Evolutionary conservation across 37 sponge, comb jelly and placozoan species (phyloP).

Genomic region (Trichoplax adhaerens): DNA sequence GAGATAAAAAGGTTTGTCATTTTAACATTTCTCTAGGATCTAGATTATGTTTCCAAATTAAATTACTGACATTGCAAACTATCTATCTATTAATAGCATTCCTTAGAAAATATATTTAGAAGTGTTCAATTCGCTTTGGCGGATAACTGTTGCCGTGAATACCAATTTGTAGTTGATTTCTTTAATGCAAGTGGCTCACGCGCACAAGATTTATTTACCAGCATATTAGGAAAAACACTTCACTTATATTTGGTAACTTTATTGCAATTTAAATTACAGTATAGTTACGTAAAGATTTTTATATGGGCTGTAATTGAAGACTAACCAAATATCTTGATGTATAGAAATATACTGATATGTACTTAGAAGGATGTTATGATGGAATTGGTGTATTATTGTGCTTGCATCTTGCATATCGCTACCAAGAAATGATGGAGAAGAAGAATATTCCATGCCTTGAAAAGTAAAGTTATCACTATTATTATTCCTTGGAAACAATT

Average conservation of each 20-base stretch:
- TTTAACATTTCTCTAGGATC: background rate
- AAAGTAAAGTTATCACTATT: background rate
- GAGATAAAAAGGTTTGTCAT: slow-evolving; percentile 50
- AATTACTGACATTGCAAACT: background rate
- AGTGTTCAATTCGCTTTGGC: slow-evolving; percentile 79
- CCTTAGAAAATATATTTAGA: slow-evolving; percentile 79
- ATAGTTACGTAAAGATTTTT: too few species aligned
- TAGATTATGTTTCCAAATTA: background rate
- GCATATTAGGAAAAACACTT: slow-evolving; percentile 62
- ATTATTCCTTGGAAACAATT: background rate
- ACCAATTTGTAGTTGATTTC: slow-evolving; percentile 84
- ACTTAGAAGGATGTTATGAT: slow-evolving; percentile 66
- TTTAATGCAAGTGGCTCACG: slow-evolving; percentile 48
- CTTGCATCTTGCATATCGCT: slow-evolving; percentile 63
- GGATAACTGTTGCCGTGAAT: slow-evolving; percentile 90
- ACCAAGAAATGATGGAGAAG: slow-evolving; percentile 57
- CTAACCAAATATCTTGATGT: background rate
- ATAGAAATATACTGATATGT: slow-evolving; percentile 37
- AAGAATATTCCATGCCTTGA: slow-evolving; percentile 15
- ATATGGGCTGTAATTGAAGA: too few species aligned
- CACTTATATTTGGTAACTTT: background rate
- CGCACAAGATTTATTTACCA: slow-evolving; percentile 67
- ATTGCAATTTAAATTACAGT: too few species aligned
- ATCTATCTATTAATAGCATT: slow-evolving; percentile 23
- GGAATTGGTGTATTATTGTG: slow-evolving; percentile 84